Evolutionary conservation across 2,888 invertebrate genomes (phyloP), one percentile per base, ranked within the genome.

Genomic region (Lasioglossum figueresi): DNA sequence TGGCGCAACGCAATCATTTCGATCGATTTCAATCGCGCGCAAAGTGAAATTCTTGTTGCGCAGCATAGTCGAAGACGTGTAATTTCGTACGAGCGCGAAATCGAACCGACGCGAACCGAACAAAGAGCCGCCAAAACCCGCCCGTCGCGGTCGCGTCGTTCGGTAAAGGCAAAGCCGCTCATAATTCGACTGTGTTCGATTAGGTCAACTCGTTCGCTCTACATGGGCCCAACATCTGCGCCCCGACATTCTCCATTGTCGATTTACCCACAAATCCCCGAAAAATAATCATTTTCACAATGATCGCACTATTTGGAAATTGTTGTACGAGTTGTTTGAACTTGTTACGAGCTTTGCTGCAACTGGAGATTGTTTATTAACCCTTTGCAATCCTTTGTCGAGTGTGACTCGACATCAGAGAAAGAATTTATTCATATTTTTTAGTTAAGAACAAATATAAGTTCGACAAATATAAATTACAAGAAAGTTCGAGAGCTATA

Each of bases 1-100:
- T 84, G 84, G 14, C 45, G 72, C 56, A 84, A 77, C 75, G 40
- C 3, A 23, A 14, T 27, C 63, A 27, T 31, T 14, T 16, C 43
- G 56, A 70, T 63, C 48, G 80, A 77, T 59, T 56, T n/a, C 10
- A 10, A 52, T 23, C 23, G 23, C 27, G 43, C 23, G 43, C 73
- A 27, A 79, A 79, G 63, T 70, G 71, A 56, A 71, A 68, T 52
- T 37, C n/a, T 34, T 10, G 56, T n/a, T n/a, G 56, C 56, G 12
- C n/a, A 56, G n/a, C n/a, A n/a, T n/a, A 12, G 2, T 10, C 19
- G 19, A 10, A 4, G 48, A 78, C 70, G n/a, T 34, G 45, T 43
- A 63, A 84, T 78, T 74, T 43, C n/a, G 34, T 56, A 4, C 16
- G 34, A 2, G 27, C 16, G 10, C n/a, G 48, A 59, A 82, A 71